phyloP scores from a whole-genome alignment of 2,113 vertebrate species.

The Gobius niger region DNA sequence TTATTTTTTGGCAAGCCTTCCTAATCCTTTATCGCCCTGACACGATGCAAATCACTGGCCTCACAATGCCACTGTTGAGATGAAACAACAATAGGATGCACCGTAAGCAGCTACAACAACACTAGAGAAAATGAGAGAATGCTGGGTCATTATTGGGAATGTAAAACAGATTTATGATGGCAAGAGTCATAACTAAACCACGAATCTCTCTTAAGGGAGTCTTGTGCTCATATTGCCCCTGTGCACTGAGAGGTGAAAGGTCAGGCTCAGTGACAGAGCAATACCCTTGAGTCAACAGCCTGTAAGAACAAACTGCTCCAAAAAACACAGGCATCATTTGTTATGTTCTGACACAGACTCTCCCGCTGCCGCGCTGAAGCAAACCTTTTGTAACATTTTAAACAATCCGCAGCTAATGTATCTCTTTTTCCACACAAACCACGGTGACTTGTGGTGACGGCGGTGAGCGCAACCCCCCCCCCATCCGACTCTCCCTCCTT shows the following conservation, averaged over 20 bases:
- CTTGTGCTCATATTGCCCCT: not conserved
- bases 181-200: constrained; percentile 5
- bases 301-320: constrained; percentile 6
- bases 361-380: not conserved
- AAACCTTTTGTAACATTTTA: constrained; percentile 7
- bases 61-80: constrained; percentile 18
- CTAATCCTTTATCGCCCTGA: constrained; percentile 24
- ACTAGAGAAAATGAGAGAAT: not conserved
- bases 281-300: not conserved
- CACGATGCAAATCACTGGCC: constrained; percentile 28
- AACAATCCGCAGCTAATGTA: constrained; percentile 9
- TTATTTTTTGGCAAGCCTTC: constrained; percentile 10
- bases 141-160: not conserved
- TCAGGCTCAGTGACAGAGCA: constrained; percentile 13
- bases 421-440: constrained; percentile 9
- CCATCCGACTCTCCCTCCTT: constrained; percentile 31
- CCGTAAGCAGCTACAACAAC: not conserved
- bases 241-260: constrained; percentile 15
- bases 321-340: constrained; percentile 8
- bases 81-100: constrained; percentile 19
- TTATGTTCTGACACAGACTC: constrained; percentile 1
- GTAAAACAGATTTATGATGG: not conserved
- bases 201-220: not conserved
- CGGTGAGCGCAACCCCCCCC: constrained; percentile 14
- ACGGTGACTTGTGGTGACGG: constrained; percentile 17